Conservation (phyloP, 2,797 vertebrate species). For the Oreortyx pictus region DNA sequence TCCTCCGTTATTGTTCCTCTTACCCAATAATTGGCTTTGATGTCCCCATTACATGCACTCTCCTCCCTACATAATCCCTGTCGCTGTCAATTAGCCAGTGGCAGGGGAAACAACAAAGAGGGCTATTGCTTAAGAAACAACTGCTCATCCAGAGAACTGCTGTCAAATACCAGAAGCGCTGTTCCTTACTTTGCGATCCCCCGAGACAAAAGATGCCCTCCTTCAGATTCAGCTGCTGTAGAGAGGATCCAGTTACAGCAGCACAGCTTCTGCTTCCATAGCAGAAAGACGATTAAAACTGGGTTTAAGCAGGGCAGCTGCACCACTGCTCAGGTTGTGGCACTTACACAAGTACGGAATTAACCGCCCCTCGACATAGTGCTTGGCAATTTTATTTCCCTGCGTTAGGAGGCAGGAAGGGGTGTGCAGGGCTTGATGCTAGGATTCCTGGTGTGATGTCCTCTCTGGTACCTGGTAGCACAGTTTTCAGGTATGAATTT, state of each 20-base stretch:
- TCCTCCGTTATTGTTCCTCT: constrained; percentile 16
- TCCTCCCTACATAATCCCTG: not conserved
- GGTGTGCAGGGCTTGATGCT: not conserved
- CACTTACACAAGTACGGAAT: not conserved
- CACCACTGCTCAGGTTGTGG: not conserved
- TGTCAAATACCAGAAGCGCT: not conserved
- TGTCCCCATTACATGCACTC: constrained; percentile 10
- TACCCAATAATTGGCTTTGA: constrained; percentile 17
- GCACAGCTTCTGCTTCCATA: not conserved
- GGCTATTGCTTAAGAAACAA: constrained; percentile 25
- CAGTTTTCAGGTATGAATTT: not conserved
- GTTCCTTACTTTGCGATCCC: not conserved
- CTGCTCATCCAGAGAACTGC: not conserved
- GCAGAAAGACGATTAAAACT: not conserved
- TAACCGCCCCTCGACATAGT: not conserved
- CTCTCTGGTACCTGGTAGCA: not conserved
- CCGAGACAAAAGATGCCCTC: not conserved
- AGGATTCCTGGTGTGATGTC: not conserved
- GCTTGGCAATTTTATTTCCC: not conserved
- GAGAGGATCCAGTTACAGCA: not conserved
- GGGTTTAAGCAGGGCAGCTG: not conserved
- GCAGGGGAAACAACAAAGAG: not conserved
- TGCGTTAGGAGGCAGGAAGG: not conserved
- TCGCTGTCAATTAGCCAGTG: constrained; percentile 23
- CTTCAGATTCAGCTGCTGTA: not conserved